Base-by-base conservation (phyloP, 2,888 invertebrate species). In the Hofmannophila pseudospretella region DNA sequence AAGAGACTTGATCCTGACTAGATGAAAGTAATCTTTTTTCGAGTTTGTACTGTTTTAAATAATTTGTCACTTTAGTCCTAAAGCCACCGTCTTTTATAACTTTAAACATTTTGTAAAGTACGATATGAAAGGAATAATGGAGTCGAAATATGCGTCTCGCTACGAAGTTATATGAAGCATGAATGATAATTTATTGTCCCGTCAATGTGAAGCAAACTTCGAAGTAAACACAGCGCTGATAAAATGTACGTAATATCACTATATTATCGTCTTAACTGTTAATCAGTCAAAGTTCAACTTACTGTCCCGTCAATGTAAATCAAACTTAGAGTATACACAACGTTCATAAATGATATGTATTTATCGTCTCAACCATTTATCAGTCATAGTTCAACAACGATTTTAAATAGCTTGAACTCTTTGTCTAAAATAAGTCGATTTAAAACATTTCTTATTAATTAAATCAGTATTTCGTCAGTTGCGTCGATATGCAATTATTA, bases 1-100 rank as follows among this genome's bases (percentile, higher is more conserved):
- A 88, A 23, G 77, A 54, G 25, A 74, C 76, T 1, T 84, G 58
- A 31, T 84, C 81, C 23, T 63, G 51, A 11, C 67, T 62, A 0
- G 62, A 62, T 3, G 74, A 46, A 11, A 70, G 49, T 20, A 44
- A 51, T 39, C 73, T 58, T 34, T 56, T 67, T 25, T 50, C 56
- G 41, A 58, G 44, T 31, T 51, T 66, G 10, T 58, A 52, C 35
- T 50, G 54, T 42, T 65, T 74, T 13, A 77, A 62, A 60, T 64
- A 75, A 48, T 57, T 76, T 1, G 38, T 51, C 1, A 67, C 63
- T 48, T 71, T 74, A 19, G 39, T 44, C 30, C 67, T 56, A 39
- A 74, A 49, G 41, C 53, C 54, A 3, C 54, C 49, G 52, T 77
- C 66, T 50, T 56, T 66, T n/a, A 80, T 49, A 30, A 76, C 51